Evolutionary conservation across 2,113 vertebrate genomes (phyloP), one percentile per base, ranked within the genome.

Genomic region (Macroglossus sobrinus): DNA sequence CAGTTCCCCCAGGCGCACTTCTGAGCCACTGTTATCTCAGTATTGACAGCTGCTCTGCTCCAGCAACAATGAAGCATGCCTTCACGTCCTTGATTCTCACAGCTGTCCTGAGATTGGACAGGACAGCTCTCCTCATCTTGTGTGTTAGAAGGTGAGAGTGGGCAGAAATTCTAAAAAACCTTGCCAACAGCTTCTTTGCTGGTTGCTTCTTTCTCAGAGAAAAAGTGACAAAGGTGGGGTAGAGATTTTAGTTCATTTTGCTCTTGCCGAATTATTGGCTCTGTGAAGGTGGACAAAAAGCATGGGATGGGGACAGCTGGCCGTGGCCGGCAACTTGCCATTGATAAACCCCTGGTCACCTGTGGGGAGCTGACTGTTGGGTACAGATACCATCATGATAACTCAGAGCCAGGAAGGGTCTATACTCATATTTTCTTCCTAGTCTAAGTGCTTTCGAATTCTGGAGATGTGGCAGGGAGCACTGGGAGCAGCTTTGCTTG

Each of bases 61-160:
- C 33, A 33, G 30, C 7, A 22, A 55, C 19, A 4, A 1, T 0
- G 33, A 1, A 0, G 38, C 21, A 69, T 0, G 15, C 55, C 45
- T 45, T 33, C 79, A 10, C 2, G 5, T 43, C 19, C 21, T 14
- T 3, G 8, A 45, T 57, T 28, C 38, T 63, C 35, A 82, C 55
- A 30, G 55, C 80, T 55, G 21, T 64, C 63, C 72, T 1, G 0
- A 18, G 40, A 28, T 75, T 2, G 2, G 35, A 59, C 35, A 57
- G 53, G 33, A 55, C 35, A 1, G 6, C 40, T 6, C 21, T 22
- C 71, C 24, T 26, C 5, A 4, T 63, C 79, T 50, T 38, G 79
- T 5, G 40, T 69, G 63, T 91, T 63, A 45, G 75, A 55, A 63
- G 69, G 40, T 13, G 21, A 21, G 40, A 14, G 15, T 35, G 75